These are phyloP conservation scores for Drosophila multiciliata DNA, from an alignment of 2,888 invertebrate genomes.

Conservation along the genomic window DNA sequence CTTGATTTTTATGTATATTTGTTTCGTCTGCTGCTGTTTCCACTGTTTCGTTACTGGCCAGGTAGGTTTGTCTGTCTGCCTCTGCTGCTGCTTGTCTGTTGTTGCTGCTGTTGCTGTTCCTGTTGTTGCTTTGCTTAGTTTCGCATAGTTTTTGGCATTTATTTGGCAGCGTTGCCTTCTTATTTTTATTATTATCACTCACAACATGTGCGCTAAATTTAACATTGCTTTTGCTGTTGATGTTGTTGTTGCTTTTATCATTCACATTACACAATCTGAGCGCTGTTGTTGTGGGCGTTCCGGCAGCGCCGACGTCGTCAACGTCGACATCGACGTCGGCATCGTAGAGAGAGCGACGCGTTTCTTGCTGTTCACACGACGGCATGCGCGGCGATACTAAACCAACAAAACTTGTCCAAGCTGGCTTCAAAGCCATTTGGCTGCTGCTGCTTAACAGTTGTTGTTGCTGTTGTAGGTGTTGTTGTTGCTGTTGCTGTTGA, in stretches of 20 bases:
- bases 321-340: conserved; percentile 24
- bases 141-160: conserved; percentile 78
- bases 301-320: conserved; percentile 46
- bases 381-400: conserved; percentile 80
- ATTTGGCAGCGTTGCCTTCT: conserved; percentile 58
- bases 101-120: conserved; percentile 16
- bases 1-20: conserved; percentile 79
- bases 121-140: conserved; percentile 56
- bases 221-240: conserved; percentile 40
- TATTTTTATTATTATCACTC: conserved; percentile 47
- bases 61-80: conserved; percentile 72
- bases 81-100: conserved; percentile 36
- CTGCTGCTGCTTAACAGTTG: conserved; percentile 53
- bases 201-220: conserved; percentile 60
- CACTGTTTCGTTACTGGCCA: conserved; percentile 77
- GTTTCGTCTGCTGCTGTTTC: conserved; percentile 73
- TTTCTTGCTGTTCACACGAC: conserved; percentile 76
- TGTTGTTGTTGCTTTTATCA: conserved; percentile 65
- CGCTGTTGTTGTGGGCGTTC: conserved; percentile 71
- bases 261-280: conserved; percentile 72
- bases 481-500: conserved; percentile 30
- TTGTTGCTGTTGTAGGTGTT: conserved; percentile 33
- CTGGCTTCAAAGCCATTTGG: conserved; percentile 71
- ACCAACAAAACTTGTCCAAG: conserved; percentile 78
- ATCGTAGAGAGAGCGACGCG: conserved; percentile 53